Evolutionary conservation across 2,888 invertebrate genomes (phyloP), one percentile per base, ranked within the genome.

Genomic region (Pristionchus entomophagus): DNA sequence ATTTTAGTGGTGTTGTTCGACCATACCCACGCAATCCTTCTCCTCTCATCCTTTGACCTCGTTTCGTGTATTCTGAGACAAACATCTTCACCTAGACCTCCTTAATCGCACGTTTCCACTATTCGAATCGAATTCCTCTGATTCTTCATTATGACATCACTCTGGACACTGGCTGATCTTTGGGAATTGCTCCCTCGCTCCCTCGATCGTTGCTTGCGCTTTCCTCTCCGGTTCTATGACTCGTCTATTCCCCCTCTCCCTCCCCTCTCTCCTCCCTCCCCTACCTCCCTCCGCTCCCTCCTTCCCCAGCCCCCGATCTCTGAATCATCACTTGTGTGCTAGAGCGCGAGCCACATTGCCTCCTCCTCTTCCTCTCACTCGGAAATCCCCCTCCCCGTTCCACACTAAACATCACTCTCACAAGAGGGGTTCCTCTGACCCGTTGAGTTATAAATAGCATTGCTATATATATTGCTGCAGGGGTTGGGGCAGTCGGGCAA

Each of bases 361-460:
- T 19, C 41, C 65, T 35, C 38, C 65, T 35, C n/a, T n/a, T n/a
- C n/a, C 65, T 22, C 38, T 73, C 73, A n/a, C 73, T 73, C 73
- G 41, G 41, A 73, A 45, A 41, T 73, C 73, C 73, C 73, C 73
- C 38, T 69, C 65, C 38, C 65, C 26, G 26, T 10, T 45, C 32
- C 69, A 35, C 69, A 29, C 8, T 41, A 73, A 73, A 73, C 73
- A 73, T 73, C 73, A 73, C 73, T 73, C 73, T 41, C 73, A 38
- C 12, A n/a, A n/a, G n/a, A n/a, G n/a, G n/a, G n/a, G n/a, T n/a
- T n/a, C n/a, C n/a, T n/a, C n/a, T n/a, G n/a, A n/a, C n/a, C n/a
- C n/a, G n/a, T n/a, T n/a, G 12, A 26, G 59, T 59, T 59, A 59
- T 59, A 59, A 59, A 59, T 59, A 29, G 29, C n/a, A n/a, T n/a